Evolutionary conservation across 35 echinoderm and acorn worm species (phyloP), one percentile per base, ranked within the genome.

Genomic region (Heliocidaris tuberculata): DNA sequence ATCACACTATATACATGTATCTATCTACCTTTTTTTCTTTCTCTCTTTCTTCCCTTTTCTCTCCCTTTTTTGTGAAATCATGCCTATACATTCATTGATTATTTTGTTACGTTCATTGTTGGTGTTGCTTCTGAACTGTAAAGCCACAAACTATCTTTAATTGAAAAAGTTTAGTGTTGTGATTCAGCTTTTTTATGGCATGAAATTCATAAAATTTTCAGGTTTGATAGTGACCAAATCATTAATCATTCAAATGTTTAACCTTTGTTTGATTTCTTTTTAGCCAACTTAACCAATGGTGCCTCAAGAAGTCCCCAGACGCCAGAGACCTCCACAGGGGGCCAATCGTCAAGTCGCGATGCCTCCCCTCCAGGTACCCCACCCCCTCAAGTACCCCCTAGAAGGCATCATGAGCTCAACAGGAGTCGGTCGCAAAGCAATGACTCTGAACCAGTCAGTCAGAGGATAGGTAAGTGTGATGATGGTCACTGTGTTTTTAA

Each of bases 361-460:
- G 91, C 92, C 32, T 90, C 54, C 49, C 96, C 96, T 17, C 94
- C 94, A 19, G 50, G 85, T 13, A 95, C 94, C 47, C 96, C 96
- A 2, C 96, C 96, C 59, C 96, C 96, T 31, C 92, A 94, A 54
- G 93, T 97, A 27, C 96, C 96, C 2, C 96, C 96, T 0, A 86
- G 96, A 85, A 60, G 95, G 27, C 92, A 71, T 30, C 95, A 94
- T 32, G 93, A 93, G 47, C 91, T 93, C 91, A 93, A 31, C 50
- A 93, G 91, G 91, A 93, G 31, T 30, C 47, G 16, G 87, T 86
- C 94, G 21, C 93, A 87, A 21, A 96, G 93, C 47, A 94, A 94
- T n/a, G 93, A 59, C 93, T 92, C 93, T 15, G 95, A 96, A 48
- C 91, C 91, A 93, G 29, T 30, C 29, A 27, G 12, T 31, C 91